phyloP scores from a whole-genome alignment of 2,797 vertebrate species.

The Cyclura pinguis region DNA sequence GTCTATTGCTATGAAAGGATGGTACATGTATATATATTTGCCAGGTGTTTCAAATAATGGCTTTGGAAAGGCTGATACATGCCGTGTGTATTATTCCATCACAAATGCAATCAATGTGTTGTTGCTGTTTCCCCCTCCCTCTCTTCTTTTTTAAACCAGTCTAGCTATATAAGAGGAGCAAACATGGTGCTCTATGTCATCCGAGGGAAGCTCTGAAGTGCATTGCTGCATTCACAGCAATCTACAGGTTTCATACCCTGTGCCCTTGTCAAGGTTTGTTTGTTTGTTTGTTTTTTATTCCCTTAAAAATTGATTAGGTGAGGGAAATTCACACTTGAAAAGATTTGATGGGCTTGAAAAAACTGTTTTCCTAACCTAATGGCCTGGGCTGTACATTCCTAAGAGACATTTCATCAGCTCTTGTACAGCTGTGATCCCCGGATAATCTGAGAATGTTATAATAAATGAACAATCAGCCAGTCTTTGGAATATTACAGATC shows the following conservation, averaged over 20 bases:
- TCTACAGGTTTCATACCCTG: background rate
- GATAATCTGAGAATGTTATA: background rate
- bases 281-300: background rate
- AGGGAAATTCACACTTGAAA: constrained; percentile 4
- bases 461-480: background rate
- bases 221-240: constrained; percentile 3
- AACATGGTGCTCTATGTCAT: background rate
- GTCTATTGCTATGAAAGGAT: constrained; percentile 8
- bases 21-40: background rate
- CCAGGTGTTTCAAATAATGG: background rate
- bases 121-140: background rate
- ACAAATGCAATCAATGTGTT: constrained; percentile 14
- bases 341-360: background rate
- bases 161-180: background rate
- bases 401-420: background rate
- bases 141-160: background rate
- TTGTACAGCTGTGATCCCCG: background rate
- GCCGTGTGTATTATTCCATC: background rate
- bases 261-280: constrained; percentile 12
- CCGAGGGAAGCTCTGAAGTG: background rate
- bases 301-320: constrained; percentile 15
- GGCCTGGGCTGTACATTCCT: background rate
- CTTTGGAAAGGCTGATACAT: background rate
- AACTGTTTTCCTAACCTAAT: background rate
- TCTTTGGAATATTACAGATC: too few species aligned